phyloP scores from a whole-genome alignment of 2,113 vertebrate genomes.

The Ranitomeya imitator region DNA sequence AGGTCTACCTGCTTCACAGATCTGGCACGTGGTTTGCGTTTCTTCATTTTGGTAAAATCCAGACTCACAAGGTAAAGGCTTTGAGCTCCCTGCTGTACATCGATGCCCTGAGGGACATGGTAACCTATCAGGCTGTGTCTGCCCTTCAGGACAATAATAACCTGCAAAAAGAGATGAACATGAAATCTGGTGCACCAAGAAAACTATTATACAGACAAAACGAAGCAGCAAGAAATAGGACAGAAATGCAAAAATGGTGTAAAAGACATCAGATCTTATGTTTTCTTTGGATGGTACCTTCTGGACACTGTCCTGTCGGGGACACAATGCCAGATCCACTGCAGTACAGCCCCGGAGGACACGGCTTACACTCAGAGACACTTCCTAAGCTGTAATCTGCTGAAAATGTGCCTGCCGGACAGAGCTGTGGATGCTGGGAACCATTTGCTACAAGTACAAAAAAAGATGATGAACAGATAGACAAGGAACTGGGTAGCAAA shows the following conservation, averaged over 20 bases:
- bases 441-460: conserved; percentile 71
- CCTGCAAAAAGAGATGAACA: conserved; percentile 63
- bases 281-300: conserved; percentile 69
- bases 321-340: conserved; percentile 71
- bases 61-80: conserved; percentile 71
- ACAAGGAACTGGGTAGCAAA: not conserved
- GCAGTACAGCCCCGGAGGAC: conserved; percentile 83
- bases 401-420: conserved; percentile 85
- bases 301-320: conserved; percentile 79
- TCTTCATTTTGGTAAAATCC: conserved; percentile 75
- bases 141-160: conserved; percentile 77
- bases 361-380: conserved; percentile 75
- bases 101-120: conserved; percentile 75
- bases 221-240: not conserved
- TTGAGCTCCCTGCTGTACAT: conserved; percentile 71
- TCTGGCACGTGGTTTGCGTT: conserved; percentile 67
- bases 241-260: not conserved
- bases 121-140: conserved; percentile 66
- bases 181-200: not conserved
- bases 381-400: conserved; percentile 67
- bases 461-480: not conserved
- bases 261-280: not conserved
- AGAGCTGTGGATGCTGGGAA: conserved; percentile 74
- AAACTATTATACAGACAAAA: not conserved
- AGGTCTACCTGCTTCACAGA: conserved; percentile 72